Base-by-base conservation (phyloP, 2,888 invertebrate genomes). In the Melieria picta region DNA sequence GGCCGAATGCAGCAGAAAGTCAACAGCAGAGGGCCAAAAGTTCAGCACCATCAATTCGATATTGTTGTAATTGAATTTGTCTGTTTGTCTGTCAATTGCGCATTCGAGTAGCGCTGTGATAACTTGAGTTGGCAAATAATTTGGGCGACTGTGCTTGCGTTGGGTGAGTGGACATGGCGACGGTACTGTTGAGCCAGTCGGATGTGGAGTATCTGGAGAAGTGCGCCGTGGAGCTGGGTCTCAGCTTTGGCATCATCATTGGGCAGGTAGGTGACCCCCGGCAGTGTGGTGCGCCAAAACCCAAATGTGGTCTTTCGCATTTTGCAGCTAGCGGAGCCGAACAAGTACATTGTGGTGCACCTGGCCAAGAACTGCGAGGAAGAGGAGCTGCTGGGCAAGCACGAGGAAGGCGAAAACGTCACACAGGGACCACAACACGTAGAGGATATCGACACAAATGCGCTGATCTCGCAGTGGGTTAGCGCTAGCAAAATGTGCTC, bases 401-500 rank as follows among this genome's bases (percentile, higher is more conserved):
- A 72, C 71, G 78, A 79, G 50, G 79, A 78, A 5, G 55, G 76
- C 0, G 81, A 83, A 43, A 80, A 79, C 16, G 63, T 76, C 1
- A 65, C 68, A 4, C 75, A 72, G 43, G 67, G 73, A 6, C 71
- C 66, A 13, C 71, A 69, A 13, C 75, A 76, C 13, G 79, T 82
- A n/a, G 75, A 80, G 4, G 80, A 81, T 58, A 79, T 85, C 16
- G 80, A 84, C 70, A 76, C 82, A 9, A 83, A 84, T 71, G 79
- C 83, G 1, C 69, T 85, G 68, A 80, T 84, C 4, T 79, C 94
- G 81, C 95, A 96, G 88, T 94, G 95, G 56, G 91, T 92, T 84
- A 93, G 94, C 89, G 94, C 95, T 1, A 93, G 93, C 3, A 91
- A 95, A 86, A 96, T 97, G 96, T 88, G 97, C 74, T 94, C 96